A percentile compares a stretch with the other conserved stretches of the same genome.
Evolutionary conservation across 2,797 vertebrate species (phyloP).

Genomic region (Schizopygopsis pylzovi): DNA sequence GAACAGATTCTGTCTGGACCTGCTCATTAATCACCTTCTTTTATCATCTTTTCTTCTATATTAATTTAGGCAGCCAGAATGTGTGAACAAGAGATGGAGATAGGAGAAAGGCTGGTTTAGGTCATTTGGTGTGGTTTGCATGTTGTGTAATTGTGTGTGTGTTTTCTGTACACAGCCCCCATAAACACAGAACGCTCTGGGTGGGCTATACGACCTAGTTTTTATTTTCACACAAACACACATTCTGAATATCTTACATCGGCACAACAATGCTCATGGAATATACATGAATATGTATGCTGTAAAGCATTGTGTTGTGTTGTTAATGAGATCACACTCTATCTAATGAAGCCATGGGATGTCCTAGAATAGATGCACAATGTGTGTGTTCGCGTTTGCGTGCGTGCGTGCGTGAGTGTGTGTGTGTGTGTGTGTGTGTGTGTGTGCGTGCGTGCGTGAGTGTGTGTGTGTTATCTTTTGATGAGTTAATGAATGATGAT

Average conservation of each 20-base stretch:
- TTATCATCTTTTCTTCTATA: slow-evolving; percentile 8
- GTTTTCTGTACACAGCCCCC: slow-evolving; percentile 60
- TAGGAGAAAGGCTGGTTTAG: slow-evolving; percentile 24
- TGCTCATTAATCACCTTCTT: slow-evolving; percentile 15
- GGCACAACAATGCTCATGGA: slow-evolving; percentile 38
- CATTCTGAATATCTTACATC: slow-evolving; percentile 23
- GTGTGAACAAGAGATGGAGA: slow-evolving; percentile 12
- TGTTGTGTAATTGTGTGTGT: slow-evolving; percentile 39
- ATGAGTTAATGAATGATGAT: slow-evolving; percentile 56
- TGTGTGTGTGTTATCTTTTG: slow-evolving; percentile 41
- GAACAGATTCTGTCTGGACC: not conserved
- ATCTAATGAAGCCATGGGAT: slow-evolving; percentile 47
- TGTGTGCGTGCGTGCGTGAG: not conserved
- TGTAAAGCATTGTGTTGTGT: slow-evolving; percentile 44
- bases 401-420: not conserved
- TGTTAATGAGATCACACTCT: slow-evolving; percentile 36
- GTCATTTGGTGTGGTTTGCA: slow-evolving; percentile 5
- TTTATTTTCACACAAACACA: slow-evolving; percentile 66
- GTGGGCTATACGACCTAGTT: slow-evolving; percentile 81
- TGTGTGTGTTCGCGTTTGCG: not conserved
- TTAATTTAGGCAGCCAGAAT: not conserved
- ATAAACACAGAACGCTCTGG: slow-evolving; percentile 78
- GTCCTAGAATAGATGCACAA: slow-evolving; percentile 37
- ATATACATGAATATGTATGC: slow-evolving; percentile 51
- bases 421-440: not conserved